Evolutionary conservation across 2,888 invertebrate genomes (phyloP).

Genomic region (Bugulina stolonifera): DNA sequence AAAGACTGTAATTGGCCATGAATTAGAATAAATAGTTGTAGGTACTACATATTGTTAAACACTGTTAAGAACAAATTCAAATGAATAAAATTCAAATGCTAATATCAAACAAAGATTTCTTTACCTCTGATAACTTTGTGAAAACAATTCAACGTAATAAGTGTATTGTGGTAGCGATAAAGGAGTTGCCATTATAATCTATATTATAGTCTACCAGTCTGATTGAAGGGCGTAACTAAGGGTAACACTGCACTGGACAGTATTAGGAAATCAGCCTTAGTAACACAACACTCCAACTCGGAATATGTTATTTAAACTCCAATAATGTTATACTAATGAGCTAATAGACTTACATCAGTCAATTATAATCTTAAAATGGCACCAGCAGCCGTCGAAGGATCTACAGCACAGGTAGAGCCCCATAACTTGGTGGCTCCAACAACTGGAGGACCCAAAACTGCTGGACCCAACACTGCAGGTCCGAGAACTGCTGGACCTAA

Average conservation of each 20-base stretch:
- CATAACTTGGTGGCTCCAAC: background rate
- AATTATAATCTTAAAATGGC: background rate
- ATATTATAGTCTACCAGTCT: background rate
- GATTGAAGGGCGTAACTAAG: slow-evolving; percentile 20
- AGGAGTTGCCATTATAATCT: slow-evolving; percentile 15
- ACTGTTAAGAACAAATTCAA: background rate
- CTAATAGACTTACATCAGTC: background rate
- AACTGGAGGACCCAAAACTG: background rate
- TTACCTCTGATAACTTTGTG: background rate
- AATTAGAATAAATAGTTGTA: background rate
- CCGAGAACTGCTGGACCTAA: slow-evolving; percentile 8
- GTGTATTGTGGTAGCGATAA: background rate
- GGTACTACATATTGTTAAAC: background rate
- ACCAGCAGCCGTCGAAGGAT: background rate
- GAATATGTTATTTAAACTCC: no score
- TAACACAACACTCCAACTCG: background rate
- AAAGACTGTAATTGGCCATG: background rate
- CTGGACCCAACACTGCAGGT: background rate
- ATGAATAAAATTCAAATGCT: background rate
- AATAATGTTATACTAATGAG: background rate
- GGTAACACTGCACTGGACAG: background rate
- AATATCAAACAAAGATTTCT: slow-evolving; percentile 12
- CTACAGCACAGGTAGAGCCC: background rate
- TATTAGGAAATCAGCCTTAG: slow-evolving; percentile 18
- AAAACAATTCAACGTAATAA: background rate